These are phyloP conservation scores for Perca flavescens DNA, from an alignment of 2,113 vertebrate genomes.

Conservation along the genomic window DNA sequence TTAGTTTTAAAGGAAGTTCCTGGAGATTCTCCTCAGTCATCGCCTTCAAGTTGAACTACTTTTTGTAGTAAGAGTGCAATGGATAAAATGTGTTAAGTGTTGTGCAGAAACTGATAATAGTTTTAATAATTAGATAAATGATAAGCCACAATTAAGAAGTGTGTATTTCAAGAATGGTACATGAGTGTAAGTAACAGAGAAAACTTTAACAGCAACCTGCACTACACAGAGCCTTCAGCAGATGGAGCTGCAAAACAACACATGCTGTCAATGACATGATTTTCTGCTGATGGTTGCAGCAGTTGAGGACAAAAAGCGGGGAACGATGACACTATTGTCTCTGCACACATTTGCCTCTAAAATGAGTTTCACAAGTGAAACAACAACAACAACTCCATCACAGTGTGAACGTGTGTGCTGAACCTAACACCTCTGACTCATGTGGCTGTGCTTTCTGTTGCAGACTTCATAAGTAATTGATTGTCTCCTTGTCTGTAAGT, in stretches of 20 bases:
- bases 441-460: conserved; percentile 48
- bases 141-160: too few species aligned
- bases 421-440: conserved; percentile 57
- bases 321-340: not conserved
- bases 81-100: not conserved
- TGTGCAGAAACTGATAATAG: not conserved
- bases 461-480: conserved; percentile 70
- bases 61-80: not conserved
- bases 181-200: not conserved
- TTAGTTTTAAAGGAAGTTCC: too few species aligned
- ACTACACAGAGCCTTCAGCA: conserved; percentile 33
- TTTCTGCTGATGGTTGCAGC: not conserved
- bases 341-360: not conserved
- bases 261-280: not conserved
- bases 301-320: not conserved
- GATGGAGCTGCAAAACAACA: conserved; percentile 35
- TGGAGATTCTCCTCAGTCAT: too few species aligned
- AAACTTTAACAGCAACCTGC: not conserved
- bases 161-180: not conserved
- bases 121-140: too few species aligned
- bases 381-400: conserved; percentile 7
- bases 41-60: too few species aligned
- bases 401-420: conserved; percentile 33
- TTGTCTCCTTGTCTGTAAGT: conserved; percentile 31
- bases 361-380: conserved; percentile 30